phyloP scores from a whole-genome alignment of 2,888 invertebrate genomes.

The Rhingia rostrata region DNA sequence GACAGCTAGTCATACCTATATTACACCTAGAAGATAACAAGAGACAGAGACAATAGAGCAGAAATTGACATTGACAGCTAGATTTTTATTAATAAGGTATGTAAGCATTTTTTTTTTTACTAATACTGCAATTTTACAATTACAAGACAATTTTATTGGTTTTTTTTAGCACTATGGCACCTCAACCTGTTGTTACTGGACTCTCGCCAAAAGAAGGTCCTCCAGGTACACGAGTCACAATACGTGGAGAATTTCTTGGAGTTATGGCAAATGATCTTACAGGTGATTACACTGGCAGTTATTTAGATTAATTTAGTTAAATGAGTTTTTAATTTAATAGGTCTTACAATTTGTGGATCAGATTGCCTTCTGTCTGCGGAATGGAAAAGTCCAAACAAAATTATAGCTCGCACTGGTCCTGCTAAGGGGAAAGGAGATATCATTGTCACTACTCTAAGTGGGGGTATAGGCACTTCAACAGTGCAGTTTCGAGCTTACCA shows the following conservation, averaged over 20 bases:
- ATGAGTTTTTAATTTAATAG: conserved; percentile 82
- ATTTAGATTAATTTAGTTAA: background rate
- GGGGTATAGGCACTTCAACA: conserved; percentile 82
- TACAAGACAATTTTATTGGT: background rate
- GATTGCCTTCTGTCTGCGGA: conserved; percentile 97
- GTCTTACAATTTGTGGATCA: conserved; percentile 96
- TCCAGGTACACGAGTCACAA: conserved; percentile 96
- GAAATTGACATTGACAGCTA: too few species aligned
- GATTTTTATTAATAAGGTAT: too few species aligned
- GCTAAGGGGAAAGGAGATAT: conserved; percentile 96
- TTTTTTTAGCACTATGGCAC: conserved; percentile 84
- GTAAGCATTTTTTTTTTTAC: too few species aligned
- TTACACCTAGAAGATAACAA: too few species aligned
- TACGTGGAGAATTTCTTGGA: conserved; percentile 98
- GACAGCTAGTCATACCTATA: too few species aligned
- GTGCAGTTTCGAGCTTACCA: conserved; percentile 87
- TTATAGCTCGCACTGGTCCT: conserved; percentile 96
- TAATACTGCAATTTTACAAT: background rate
- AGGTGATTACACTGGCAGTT: conserved; percentile 84
- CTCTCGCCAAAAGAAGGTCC: conserved; percentile 99
- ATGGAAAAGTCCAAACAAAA: conserved; percentile 99
- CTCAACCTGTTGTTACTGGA: conserved; percentile 95
- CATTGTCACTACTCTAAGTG: conserved; percentile 92
- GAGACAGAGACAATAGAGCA: too few species aligned
- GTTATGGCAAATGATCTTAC: conserved; percentile 92